A percentile compares a stretch with the other conserved stretches of the same genome.
These are phyloP conservation scores for Idaea dimidiata DNA, from an alignment of 2,888 invertebrate species.

Conservation along the genomic window DNA sequence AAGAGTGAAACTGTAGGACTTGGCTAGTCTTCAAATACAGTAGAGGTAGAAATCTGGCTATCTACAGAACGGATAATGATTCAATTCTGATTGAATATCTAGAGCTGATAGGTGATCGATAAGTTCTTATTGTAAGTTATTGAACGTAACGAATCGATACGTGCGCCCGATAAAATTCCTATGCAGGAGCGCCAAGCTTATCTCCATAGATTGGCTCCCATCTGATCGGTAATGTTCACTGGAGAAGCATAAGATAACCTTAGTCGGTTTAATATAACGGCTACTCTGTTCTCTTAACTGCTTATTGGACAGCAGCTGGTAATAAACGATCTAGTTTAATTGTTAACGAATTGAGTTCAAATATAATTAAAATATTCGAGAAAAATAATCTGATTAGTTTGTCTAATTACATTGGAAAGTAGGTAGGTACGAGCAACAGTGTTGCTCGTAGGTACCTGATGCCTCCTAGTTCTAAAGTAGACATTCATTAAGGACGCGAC, in stretches of 20 bases:
- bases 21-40: conserved; percentile 13
- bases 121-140: conserved; percentile 34
- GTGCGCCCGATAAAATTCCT: conserved; percentile 51
- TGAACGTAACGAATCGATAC: conserved; percentile 46
- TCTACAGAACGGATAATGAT: conserved; percentile 23
- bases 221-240: conserved; percentile 44
- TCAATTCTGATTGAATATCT: conserved; percentile 19
- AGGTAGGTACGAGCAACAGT: no score
- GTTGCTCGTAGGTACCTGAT: no score
- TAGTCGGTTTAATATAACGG: conserved; percentile 33
- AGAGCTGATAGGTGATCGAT: conserved; percentile 24
- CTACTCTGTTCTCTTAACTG: conserved; percentile 13
- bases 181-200: conserved; percentile 44
- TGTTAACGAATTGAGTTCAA: background rate
- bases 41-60: conserved; percentile 19
- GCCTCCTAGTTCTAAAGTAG: no score
- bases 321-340: background rate
- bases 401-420: no score
- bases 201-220: conserved; percentile 38
- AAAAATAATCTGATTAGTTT: no score
- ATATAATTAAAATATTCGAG: no score
- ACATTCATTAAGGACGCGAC: no score
- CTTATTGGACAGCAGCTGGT: background rate
- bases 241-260: conserved; percentile 36
- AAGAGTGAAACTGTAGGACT: no score